Evolutionary conservation across 2,113 vertebrate genomes (phyloP).

Genomic region (Hoplias malabaricus): DNA sequence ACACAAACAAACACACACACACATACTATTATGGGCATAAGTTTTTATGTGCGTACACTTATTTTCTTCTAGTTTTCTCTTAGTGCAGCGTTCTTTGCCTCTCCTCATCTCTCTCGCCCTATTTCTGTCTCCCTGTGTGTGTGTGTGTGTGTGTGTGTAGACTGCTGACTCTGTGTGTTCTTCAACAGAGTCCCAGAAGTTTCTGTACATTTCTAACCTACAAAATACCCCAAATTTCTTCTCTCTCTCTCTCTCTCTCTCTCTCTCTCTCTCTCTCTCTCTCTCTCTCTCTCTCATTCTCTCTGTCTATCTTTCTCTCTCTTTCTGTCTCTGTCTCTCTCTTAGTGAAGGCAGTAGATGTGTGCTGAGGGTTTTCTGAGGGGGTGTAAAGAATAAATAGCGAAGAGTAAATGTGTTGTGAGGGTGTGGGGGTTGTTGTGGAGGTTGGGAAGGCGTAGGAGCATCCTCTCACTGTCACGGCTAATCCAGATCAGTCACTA

Average conservation of each 20-base stretch:
- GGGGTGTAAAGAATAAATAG: too few relatives aligned
- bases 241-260: constrained; percentile 5
- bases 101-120: constrained; percentile 21
- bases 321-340: not conserved
- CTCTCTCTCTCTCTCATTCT: too few relatives aligned
- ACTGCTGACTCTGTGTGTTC: constrained; percentile 41
- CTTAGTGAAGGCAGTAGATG: not conserved
- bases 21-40: too few relatives aligned
- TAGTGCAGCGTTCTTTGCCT: not conserved
- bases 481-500: not conserved
- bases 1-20: too few relatives aligned
- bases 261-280: not conserved
- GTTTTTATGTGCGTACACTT: not conserved
- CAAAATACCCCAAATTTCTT: constrained; percentile 33
- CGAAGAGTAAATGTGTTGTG: constrained; percentile 2
- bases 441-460: too few relatives aligned
- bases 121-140: constrained; percentile 29
- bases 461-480: not conserved
- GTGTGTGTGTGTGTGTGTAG: constrained; percentile 6
- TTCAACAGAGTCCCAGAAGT: constrained; percentile 38
- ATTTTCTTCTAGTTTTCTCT: not conserved
- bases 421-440: too few relatives aligned
- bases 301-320: constrained; percentile 14
- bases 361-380: too few relatives aligned
- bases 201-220: constrained; percentile 41